Base-by-base conservation (phyloP, 30 jellyfish, hydroid and myxozoan genomes). In the Catostylus mosaicus region DNA sequence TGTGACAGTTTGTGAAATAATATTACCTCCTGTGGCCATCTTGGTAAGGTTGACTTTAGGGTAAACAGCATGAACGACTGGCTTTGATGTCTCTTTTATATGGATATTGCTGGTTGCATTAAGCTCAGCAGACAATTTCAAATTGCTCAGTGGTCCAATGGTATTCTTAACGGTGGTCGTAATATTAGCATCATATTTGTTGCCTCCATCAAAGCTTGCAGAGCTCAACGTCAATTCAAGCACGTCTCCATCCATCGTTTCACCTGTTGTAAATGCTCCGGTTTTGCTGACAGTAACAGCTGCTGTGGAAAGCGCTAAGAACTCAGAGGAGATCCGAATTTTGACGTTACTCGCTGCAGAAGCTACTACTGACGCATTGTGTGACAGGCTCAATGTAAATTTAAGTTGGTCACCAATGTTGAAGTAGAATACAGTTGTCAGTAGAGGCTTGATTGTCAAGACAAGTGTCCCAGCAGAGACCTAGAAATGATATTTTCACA, bases 41-140 rank as follows among this genome's bases (percentile, higher is more conserved):
- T 87, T 63, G 20, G 95, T 75, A 26, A 90, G 59, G 69, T 90
- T 90, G 76, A 91, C 98, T 33, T 60, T 75, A 1, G 98, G 98
- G 75, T 75, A 91, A 48, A 91, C 98, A 20, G 91, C 96, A 56
- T 67, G 85, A 29, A 91, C 86, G 12, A 74, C 78, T 2, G 98
- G 98, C 18, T 75, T 16, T 0, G 98, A 84, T 0, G 69, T 69
- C 19, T 22, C 60, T 16, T 64, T 69, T 35, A 70, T 23, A 33
- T 47, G 50, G 73, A 43, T 84, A 74, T 78, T 80, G 11, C 90
- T 43, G 0, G 85, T 68, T 16, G 86, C 80, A 30, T 79, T 81
- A 12, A 74, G 77, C 35, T 64, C 74, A 32, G 88, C 96, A 0
- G 87, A 64, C 2, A 84, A 20, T 2, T 62, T 35, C 82, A 91